Conservation (phyloP, 2,888 invertebrate species). For the Cheilosia vulpina region DNA sequence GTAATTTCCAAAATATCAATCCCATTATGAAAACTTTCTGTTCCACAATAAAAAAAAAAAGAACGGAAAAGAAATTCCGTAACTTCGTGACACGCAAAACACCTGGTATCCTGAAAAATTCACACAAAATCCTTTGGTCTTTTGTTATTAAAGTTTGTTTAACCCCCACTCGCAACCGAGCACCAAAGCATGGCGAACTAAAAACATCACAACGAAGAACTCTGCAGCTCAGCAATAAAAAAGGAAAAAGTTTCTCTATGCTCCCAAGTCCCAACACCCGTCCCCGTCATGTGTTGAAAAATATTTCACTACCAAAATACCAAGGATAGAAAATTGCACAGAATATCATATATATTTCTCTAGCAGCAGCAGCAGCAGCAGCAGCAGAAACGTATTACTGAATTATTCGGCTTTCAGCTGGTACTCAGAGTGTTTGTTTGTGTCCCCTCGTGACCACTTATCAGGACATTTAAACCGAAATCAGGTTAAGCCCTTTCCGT, state of each 20-base stretch:
- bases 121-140: slow-evolving; percentile 53
- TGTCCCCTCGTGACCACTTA: slow-evolving; percentile 64
- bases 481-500: slow-evolving; percentile 70
- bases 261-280: neutral
- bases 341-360: neutral
- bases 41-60: neutral
- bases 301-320: slow-evolving; percentile 16
- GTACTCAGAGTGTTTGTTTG: slow-evolving; percentile 45
- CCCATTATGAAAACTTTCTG: slow-evolving; percentile 22
- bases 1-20: slow-evolving; percentile 43
- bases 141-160: slow-evolving; percentile 64
- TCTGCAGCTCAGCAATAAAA: neutral
- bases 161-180: neutral
- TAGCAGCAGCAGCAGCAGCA: neutral
- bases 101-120: slow-evolving; percentile 67
- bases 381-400: slow-evolving; percentile 49
- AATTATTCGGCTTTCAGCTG: slow-evolving; percentile 71
- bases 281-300: neutral
- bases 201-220: slow-evolving; percentile 2
- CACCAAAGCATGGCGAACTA: neutral
- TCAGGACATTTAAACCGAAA: slow-evolving; percentile 71
- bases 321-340: slow-evolving; percentile 31
- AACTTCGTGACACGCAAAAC: slow-evolving; percentile 62
- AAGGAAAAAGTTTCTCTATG: slow-evolving; percentile 32
- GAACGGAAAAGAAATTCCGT: slow-evolving; percentile 30